A percentile compares a stretch with the other conserved stretches of the same genome.
phyloP scores from a whole-genome alignment of 2,888 invertebrate genomes.

The Tenthredo distinguenda region DNA sequence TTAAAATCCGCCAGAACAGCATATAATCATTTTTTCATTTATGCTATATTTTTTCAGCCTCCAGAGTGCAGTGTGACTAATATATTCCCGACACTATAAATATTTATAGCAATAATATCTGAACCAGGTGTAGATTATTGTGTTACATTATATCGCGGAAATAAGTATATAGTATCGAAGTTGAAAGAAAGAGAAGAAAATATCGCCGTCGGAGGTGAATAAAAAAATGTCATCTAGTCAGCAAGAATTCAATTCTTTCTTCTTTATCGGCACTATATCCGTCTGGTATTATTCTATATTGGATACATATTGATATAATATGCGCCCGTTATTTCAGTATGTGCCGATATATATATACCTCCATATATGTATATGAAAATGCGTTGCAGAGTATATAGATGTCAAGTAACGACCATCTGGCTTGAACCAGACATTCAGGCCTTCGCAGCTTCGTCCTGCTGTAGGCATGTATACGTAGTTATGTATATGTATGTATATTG shows the following conservation, averaged over 20 bases:
- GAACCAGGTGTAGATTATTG: neutral
- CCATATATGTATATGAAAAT: neutral
- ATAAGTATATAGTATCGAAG: neutral
- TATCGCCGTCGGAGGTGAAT: neutral
- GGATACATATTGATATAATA: neutral
- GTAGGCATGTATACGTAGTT: neutral
- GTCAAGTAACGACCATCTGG: constrained; percentile 23
- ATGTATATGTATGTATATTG: neutral
- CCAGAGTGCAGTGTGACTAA: neutral
- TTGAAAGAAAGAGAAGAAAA: neutral
- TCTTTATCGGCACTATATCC: neutral
- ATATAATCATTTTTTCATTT: neutral
- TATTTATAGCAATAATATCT: neutral
- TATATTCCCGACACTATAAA: neutral
- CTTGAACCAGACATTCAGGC: constrained; percentile 14
- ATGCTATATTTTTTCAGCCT: neutral
- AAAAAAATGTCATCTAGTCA: neutral
- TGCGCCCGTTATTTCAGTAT: neutral
- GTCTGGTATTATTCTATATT: neutral
- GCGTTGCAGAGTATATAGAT: neutral
- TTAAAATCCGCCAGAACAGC: neutral
- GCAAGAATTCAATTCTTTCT: neutral
- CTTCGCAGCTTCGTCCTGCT: neutral
- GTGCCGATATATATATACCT: neutral
- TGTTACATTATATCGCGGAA: neutral